Conservation (phyloP, 2,113 vertebrate genomes). For the Megaptera novaeangliae region DNA sequence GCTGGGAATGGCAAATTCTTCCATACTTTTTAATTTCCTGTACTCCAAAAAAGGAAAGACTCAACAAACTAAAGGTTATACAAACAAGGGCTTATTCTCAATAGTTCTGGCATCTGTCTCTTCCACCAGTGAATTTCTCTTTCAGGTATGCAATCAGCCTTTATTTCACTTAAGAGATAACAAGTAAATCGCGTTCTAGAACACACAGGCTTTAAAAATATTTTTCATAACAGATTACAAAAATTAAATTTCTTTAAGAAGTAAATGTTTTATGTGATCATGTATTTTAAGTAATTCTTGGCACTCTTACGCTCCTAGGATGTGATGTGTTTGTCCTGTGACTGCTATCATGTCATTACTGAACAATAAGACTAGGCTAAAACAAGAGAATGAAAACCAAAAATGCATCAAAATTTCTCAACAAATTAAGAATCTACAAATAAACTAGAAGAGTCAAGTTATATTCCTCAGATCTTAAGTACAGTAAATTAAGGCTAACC, state of each 20-base stretch:
- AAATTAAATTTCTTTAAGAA: conserved; percentile 46
- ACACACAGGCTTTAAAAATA: conserved; percentile 29
- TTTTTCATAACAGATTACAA: conserved; percentile 23
- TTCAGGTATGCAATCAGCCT: conserved; percentile 37
- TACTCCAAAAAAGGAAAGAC: conserved; percentile 25
- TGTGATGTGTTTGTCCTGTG: neutral
- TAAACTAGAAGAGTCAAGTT: neutral
- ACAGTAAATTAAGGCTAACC: neutral
- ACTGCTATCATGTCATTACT: neutral
- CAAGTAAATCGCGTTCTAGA: conserved; percentile 53
- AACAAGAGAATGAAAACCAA: neutral
- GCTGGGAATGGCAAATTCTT: conserved; percentile 43
- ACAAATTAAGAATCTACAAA: neutral
- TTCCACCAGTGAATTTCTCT: neutral
- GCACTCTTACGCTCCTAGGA: neutral
- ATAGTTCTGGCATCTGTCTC: conserved; percentile 16
- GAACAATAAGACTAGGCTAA: neutral
- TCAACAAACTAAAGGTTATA: conserved; percentile 61
- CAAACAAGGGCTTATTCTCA: conserved; percentile 61
- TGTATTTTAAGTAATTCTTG: conserved; percentile 12
- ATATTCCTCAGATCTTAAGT: neutral
- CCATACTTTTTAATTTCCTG: conserved; percentile 64
- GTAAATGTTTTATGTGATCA: neutral
- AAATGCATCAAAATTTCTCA: neutral
- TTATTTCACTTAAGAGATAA: conserved; percentile 35